phyloP scores from a whole-genome alignment of 1,140 invertebrate genomes.

The Neodiprion virginianus region DNA sequence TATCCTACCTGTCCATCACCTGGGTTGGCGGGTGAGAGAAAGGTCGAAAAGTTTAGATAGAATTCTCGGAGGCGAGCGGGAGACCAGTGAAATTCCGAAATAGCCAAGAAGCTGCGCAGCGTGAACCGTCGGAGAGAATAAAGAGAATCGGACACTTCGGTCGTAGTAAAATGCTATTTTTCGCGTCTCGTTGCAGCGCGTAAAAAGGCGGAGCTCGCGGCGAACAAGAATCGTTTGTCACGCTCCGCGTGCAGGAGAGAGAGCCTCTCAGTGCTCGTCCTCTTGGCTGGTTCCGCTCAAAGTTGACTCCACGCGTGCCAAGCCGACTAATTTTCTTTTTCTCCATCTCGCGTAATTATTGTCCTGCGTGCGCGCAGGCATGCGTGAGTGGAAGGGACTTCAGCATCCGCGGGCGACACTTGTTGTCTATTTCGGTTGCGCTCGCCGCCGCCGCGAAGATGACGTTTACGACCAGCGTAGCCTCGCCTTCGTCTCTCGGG shows the following conservation, averaged over 20 bases:
- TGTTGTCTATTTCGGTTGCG: conserved; percentile 15
- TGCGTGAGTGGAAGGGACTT: background rate
- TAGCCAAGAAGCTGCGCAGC: no score
- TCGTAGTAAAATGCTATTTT: background rate
- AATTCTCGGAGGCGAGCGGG: background rate
- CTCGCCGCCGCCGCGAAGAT: background rate
- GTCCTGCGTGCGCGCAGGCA: background rate
- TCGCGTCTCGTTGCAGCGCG: background rate
- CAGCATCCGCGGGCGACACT: background rate
- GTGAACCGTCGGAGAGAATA: background rate
- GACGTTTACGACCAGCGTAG: conserved; percentile 14
- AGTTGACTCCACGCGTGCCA: background rate
- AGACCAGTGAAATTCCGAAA: no score
- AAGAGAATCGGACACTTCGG: background rate
- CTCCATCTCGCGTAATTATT: background rate
- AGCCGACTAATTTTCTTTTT: background rate
- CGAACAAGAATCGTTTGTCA: conserved; percentile 7
- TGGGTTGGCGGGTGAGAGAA: background rate
- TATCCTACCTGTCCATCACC: conserved; percentile 3
- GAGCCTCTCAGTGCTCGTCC: background rate
- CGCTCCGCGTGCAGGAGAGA: background rate
- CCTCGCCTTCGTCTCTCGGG: background rate
- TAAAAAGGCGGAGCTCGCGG: background rate
- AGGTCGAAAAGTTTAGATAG: background rate
- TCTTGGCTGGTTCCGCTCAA: background rate